Evolutionary conservation across 2,797 vertebrate genomes (phyloP).

Genomic region (Petrocephalus schoutedeni): DNA sequence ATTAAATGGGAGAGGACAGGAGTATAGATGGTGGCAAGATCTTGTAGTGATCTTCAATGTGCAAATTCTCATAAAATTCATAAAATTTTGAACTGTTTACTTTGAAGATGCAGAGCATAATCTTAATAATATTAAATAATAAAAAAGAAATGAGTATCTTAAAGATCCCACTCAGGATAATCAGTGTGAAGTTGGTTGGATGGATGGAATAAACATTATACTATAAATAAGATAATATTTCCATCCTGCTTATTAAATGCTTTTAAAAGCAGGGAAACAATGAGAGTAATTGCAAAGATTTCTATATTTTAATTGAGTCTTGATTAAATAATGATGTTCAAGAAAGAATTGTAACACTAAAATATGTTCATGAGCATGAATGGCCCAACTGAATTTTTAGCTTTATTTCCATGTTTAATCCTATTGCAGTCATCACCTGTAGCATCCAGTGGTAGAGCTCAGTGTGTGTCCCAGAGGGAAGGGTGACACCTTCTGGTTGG

Average conservation of each 20-base stretch:
- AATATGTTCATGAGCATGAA: background rate
- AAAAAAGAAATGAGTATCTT: background rate
- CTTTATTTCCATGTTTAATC: background rate
- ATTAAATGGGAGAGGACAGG: background rate
- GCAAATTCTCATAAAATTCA: background rate
- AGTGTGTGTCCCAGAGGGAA: conserved; percentile 21
- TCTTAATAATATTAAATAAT: background rate
- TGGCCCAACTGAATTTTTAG: background rate
- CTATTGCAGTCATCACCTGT: background rate
- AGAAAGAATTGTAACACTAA: background rate
- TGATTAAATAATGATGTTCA: background rate
- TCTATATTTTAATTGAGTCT: background rate
- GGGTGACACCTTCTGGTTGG: conserved; percentile 24
- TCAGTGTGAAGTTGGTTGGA: background rate
- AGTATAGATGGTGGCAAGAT: background rate
- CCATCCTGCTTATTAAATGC: background rate
- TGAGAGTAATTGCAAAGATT: background rate
- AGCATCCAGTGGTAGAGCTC: background rate
- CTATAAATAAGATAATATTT: background rate
- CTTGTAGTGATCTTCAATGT: background rate
- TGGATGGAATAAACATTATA: background rate
- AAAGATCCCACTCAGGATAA: background rate
- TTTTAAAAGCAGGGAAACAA: background rate
- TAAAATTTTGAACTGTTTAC: background rate
- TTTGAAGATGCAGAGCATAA: background rate